phyloP scores from a whole-genome alignment of 2,888 invertebrate species.

The Andrena trimmerana region DNA sequence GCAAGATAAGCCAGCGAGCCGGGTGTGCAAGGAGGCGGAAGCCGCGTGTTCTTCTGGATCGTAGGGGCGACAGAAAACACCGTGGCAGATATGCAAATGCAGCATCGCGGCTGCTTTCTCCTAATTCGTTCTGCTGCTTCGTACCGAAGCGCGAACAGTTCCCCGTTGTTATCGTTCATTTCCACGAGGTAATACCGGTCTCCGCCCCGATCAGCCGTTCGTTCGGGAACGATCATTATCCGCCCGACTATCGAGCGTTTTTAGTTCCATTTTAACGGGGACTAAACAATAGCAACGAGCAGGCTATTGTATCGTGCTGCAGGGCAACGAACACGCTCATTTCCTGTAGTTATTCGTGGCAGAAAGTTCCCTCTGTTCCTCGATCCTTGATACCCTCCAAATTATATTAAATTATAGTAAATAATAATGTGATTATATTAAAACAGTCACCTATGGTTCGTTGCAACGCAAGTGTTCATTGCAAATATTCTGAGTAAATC shows the following conservation, averaged over 20 bases:
- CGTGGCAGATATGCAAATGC: slow-evolving; percentile 51
- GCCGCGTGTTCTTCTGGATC: slow-evolving; percentile 34
- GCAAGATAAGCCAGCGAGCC: slow-evolving; percentile 7
- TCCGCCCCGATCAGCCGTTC: not conserved
- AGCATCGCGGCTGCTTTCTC: slow-evolving; percentile 41
- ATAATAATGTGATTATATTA: too few relatives aligned
- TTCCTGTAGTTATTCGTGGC: not conserved
- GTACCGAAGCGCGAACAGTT: slow-evolving; percentile 34
- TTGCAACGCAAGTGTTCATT: too few relatives aligned
- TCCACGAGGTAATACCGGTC: slow-evolving; percentile 11
- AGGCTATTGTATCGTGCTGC: too few relatives aligned
- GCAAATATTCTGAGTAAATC: too few relatives aligned
- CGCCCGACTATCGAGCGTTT: not conserved
- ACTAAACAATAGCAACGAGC: slow-evolving; percentile 1
- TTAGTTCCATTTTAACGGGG: not conserved
- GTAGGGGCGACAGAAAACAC: slow-evolving; percentile 21
- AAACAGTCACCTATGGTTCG: too few relatives aligned
- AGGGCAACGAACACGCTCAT: not conserved
- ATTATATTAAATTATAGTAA: too few relatives aligned
- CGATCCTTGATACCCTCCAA: too few relatives aligned
- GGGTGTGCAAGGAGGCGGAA: slow-evolving; percentile 8
- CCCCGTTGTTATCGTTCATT: slow-evolving; percentile 40
- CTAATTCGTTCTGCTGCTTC: slow-evolving; percentile 50
- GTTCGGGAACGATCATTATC: not conserved
- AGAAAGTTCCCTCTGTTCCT: not conserved